Base-by-base conservation (phyloP, 2,888 invertebrate genomes). In the Ecdyonurus torrentis region DNA sequence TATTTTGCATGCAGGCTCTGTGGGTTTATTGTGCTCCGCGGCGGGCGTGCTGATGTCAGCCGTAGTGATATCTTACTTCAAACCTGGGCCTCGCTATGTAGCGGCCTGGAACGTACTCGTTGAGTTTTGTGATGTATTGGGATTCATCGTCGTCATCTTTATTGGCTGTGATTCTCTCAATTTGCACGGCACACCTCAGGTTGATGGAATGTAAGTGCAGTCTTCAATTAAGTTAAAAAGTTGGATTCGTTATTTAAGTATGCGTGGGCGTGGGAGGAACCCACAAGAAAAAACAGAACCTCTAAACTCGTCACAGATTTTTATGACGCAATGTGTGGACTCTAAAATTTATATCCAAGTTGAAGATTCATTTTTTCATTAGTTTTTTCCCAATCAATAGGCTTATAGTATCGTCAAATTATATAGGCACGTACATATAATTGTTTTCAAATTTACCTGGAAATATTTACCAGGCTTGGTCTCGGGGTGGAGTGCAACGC, bases 41-140 rank as follows among this genome's bases (percentile, higher is more conserved):
- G 64, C 70, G 15, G 74, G 74, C 1, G 65, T 71, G 23, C 50
- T 70, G 22, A 61, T 64, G 1, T 70, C 70, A 1, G 71, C 70
- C 0, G 50, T 69, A 7, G 63, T 73, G 1, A 70, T 74, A 2
- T 69, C 70, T 1, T 68, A 67, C 60, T 70, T 71, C 58, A 71
- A 70, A 63, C 74, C 74, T 1, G 65, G 70, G 0, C 69, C 74
- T 1, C 66, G 70, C 23, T 65, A 64, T 24, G 64, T 74, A 1
- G 70, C 72, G 0, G 69, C 67, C 5, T 74, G 71, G 69, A 73
- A 72, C 63, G 70, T 73, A 0, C 23, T 71, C 1, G 70, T 22
- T 15, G 53, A 37, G 1, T 52, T 53, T 1, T 22, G 52, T 20
- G 52, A 24, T 18, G 52, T 52, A 15, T 7, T 61, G 20, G 61